phyloP scores from a whole-genome alignment of 1,140 invertebrate species.

The Brachionus koreanus region DNA sequence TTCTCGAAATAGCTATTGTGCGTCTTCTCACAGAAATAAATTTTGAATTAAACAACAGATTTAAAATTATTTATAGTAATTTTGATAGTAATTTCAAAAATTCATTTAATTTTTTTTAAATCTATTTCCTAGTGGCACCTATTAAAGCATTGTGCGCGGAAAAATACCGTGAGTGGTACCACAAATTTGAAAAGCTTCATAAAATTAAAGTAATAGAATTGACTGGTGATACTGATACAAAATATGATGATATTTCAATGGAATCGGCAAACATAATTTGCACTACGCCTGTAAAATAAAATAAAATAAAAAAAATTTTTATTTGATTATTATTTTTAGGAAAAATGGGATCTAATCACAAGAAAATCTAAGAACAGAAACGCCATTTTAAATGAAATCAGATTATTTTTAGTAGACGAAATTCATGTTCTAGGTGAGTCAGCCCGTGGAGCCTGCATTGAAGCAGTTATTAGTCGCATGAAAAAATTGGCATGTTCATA shows the following conservation, averaged over 20 bases:
- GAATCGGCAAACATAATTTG: constrained; percentile 65
- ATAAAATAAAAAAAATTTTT: background rate
- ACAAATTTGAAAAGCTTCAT: constrained; percentile 64
- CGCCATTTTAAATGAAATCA: constrained; percentile 64
- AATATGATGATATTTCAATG: constrained; percentile 62
- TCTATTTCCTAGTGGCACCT: constrained; percentile 67
- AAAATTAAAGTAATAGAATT: constrained; percentile 67
- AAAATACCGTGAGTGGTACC: constrained; percentile 68
- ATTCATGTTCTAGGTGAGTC: constrained; percentile 69
- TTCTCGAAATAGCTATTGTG: constrained; percentile 75
- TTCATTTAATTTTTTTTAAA: background rate
- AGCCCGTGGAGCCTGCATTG: constrained; percentile 69
- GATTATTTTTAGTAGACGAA: constrained; percentile 74
- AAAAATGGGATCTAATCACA: constrained; percentile 78
- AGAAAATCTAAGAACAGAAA: constrained; percentile 68
- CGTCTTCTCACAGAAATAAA: constrained; percentile 59
- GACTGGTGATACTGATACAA: constrained; percentile 70
- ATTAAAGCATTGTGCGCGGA: constrained; percentile 74
- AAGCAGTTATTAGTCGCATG: constrained; percentile 74
- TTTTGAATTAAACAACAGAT: constrained; percentile 57
- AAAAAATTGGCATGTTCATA: constrained; percentile 60
- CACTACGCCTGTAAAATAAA: constrained; percentile 66
- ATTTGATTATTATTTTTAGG: constrained; percentile 53
- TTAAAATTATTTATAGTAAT: constrained; percentile 68
- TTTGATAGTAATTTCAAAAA: background rate